Evolutionary conservation across 2,797 vertebrate species (phyloP).

Genomic region (Gymnoscopelus braueri): DNA sequence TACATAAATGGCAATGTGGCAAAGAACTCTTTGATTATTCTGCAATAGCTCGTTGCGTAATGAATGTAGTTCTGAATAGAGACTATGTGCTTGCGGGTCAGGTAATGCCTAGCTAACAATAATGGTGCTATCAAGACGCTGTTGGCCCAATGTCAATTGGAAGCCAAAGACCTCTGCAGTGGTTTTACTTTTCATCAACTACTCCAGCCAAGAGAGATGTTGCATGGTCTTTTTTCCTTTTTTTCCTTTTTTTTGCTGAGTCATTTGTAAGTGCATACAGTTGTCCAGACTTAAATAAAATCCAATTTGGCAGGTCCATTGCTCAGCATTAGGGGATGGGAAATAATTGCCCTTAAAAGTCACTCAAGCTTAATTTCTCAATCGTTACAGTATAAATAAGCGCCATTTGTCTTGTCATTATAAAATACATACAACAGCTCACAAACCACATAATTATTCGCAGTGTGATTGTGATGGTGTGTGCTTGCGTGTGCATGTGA

Average conservation of each 20-base stretch:
- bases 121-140: constrained; percentile 48
- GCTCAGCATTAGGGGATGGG: constrained; percentile 33
- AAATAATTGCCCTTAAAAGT: constrained; percentile 56
- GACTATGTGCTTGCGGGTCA: constrained; percentile 28
- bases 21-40: constrained; percentile 7
- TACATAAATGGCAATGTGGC: constrained; percentile 16
- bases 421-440: constrained; percentile 29
- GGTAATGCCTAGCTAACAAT: constrained; percentile 44
- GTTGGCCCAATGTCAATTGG: constrained; percentile 61
- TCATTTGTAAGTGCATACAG: constrained; percentile 58
- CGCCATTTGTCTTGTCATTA: constrained; percentile 35
- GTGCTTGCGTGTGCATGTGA: not conserved
- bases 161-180: constrained; percentile 66
- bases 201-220: constrained; percentile 55
- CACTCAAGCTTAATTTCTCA: constrained; percentile 48
- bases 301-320: constrained; percentile 48
- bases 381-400: constrained; percentile 58
- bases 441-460: constrained; percentile 31
- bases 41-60: not conserved
- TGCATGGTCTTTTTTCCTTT: not conserved
- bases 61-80: constrained; percentile 14
- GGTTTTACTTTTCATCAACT: constrained; percentile 64
- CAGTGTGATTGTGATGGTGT: not conserved
- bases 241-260: constrained; percentile 54
- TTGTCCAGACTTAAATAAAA: constrained; percentile 40